phyloP scores from a whole-genome alignment of 2,888 invertebrate genomes.

The Tiliacea citrago region DNA sequence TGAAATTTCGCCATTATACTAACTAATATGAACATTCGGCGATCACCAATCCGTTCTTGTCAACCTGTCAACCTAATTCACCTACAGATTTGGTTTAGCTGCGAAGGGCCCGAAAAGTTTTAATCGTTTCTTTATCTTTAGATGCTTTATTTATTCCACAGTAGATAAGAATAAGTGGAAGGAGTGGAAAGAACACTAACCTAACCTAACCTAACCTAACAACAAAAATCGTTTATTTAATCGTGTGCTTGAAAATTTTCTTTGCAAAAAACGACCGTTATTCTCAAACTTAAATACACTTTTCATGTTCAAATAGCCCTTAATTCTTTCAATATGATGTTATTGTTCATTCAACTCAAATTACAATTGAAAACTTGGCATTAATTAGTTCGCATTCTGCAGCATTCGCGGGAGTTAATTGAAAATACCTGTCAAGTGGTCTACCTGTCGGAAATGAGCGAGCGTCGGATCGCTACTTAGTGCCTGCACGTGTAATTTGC shows the following conservation, averaged over 20 bases:
- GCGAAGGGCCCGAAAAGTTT: background rate
- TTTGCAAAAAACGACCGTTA: too few relatives aligned
- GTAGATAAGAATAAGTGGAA: background rate
- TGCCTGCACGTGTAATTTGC: constrained; percentile 55
- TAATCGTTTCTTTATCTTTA: background rate
- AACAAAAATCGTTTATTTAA: background rate
- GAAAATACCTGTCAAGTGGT: constrained; percentile 74
- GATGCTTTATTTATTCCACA: background rate
- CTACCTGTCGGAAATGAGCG: constrained; percentile 67
- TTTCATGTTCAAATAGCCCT: constrained; percentile 2
- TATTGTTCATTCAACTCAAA: constrained; percentile 27
- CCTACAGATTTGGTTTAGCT: background rate
- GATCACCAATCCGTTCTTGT: background rate
- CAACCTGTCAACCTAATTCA: background rate
- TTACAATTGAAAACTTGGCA: constrained; percentile 48
- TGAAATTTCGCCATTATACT: background rate
- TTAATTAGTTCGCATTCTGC: constrained; percentile 42
- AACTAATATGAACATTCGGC: background rate
- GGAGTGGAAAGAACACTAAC: too few relatives aligned
- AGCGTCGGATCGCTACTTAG: constrained; percentile 65
- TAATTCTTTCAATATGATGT: constrained; percentile 5
- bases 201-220: too few relatives aligned
- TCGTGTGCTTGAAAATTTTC: background rate
- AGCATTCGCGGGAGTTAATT: constrained; percentile 66
- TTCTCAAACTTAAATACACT: background rate